Evolutionary conservation across 2,888 invertebrate species (phyloP).

Genomic region (Electrophaes corylata): DNA sequence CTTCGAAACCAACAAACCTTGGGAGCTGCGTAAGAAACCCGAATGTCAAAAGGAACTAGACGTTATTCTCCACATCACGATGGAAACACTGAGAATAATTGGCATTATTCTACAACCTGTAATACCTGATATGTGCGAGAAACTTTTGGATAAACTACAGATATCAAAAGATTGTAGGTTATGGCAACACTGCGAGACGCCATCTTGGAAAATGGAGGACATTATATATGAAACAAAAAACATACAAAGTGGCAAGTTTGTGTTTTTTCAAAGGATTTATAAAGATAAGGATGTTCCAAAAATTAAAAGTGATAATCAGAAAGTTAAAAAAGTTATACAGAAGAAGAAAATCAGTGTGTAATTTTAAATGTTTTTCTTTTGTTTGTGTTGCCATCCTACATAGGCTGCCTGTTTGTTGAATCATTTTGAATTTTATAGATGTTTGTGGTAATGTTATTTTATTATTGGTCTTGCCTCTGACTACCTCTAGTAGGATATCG

Average conservation of each 20-base stretch:
- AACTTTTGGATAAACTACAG: constrained; percentile 88
- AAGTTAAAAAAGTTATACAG: constrained; percentile 30
- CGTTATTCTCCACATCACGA: constrained; percentile 90
- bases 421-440: background rate
- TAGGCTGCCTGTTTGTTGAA: background rate
- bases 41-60: constrained; percentile 85
- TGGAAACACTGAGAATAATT: constrained; percentile 92
- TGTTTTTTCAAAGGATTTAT: constrained; percentile 74
- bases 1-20: constrained; percentile 94
- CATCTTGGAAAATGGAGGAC: constrained; percentile 69
- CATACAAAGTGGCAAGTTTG: constrained; percentile 72
- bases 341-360: constrained; percentile 58
- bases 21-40: constrained; percentile 90
- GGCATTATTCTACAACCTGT: constrained; percentile 93
- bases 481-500: background rate
- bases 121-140: constrained; percentile 88
- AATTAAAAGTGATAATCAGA: background rate
- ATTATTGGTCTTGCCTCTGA: background rate
- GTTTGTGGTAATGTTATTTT: background rate
- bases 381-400: background rate
- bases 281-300: constrained; percentile 53
- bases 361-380: constrained; percentile 7
- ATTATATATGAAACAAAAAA: constrained; percentile 69
- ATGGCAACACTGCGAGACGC: constrained; percentile 69
- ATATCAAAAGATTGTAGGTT: constrained; percentile 61